These are phyloP conservation scores for Neodon shergylaensis DNA, from an alignment of 2,113 vertebrate species.

Conservation along the genomic window DNA sequence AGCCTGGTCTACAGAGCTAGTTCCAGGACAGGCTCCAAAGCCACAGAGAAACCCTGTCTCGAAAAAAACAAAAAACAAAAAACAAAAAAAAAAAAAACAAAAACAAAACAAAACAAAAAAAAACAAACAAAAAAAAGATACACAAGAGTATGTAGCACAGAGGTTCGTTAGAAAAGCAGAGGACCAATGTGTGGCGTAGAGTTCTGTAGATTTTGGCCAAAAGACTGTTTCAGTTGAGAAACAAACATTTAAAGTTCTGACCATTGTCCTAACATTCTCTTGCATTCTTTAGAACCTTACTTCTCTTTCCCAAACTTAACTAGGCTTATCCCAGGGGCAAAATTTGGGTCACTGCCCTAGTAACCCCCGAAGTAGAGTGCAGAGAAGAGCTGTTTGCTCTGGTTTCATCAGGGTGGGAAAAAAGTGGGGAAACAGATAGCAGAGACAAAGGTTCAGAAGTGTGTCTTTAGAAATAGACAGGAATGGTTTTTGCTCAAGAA, in stretches of 20 bases:
- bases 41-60: too few relatives aligned
- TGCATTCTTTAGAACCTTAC: not conserved
- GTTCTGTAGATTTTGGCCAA: slow-evolving; percentile 57
- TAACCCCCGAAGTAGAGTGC: not conserved
- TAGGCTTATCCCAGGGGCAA: not conserved
- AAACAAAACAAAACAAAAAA: too few relatives aligned
- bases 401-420: not conserved
- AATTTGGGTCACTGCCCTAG: slow-evolving; percentile 26
- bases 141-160: not conserved
- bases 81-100: too few relatives aligned
- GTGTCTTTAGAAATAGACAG: not conserved
- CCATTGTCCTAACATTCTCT: not conserved
- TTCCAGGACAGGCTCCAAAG: too few relatives aligned
- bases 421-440: not conserved
- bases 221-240: slow-evolving; percentile 10
- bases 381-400: not conserved
- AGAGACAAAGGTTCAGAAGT: not conserved
- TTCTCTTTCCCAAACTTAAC: slow-evolving; percentile 16
- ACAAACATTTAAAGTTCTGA: slow-evolving; percentile 46
- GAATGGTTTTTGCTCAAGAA: not conserved
- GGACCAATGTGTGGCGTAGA: not conserved
- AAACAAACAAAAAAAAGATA: too few relatives aligned
- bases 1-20: too few relatives aligned
- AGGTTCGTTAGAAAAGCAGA: not conserved
- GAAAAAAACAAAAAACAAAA: too few relatives aligned